A percentile compares a stretch with the other conserved stretches of the same genome.
Evolutionary conservation across 2,888 invertebrate species (phyloP).

Genomic region (Cataglyphis livida): DNA sequence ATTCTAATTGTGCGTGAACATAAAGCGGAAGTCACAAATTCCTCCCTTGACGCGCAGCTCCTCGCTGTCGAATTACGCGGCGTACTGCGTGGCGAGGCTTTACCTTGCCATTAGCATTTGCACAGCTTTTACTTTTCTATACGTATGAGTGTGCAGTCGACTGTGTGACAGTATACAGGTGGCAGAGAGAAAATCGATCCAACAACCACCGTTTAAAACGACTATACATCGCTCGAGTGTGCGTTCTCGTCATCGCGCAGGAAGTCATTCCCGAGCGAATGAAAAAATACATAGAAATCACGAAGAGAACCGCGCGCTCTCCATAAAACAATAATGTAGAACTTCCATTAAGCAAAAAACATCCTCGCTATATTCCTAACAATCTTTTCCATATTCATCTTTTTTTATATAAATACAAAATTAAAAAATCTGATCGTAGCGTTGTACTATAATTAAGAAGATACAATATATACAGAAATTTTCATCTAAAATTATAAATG

Average conservation of each 20-base stretch:
- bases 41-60: conserved; percentile 51
- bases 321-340: background rate
- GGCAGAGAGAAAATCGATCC: conserved; percentile 80
- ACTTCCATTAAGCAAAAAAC: background rate
- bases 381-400: background rate
- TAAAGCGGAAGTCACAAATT: background rate
- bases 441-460: conserved; percentile 18
- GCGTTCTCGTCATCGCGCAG: conserved; percentile 47
- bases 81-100: conserved; percentile 77
- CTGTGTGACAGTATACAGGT: conserved; percentile 77
- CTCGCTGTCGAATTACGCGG: conserved; percentile 74
- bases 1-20: conserved; percentile 35
- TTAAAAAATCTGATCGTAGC: background rate
- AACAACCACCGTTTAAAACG: conserved; percentile 72
- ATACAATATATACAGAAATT: conserved; percentile 1
- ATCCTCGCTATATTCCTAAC: background rate
- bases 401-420: conserved; percentile 21
- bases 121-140: conserved; percentile 73
- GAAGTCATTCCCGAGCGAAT: conserved; percentile 36
- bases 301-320: background rate
- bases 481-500: too few species aligned
- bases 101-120: conserved; percentile 80
- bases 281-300: background rate
- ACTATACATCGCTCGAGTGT: conserved; percentile 43
- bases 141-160: conserved; percentile 69